These are phyloP conservation scores for Aphodius sticticus DNA, from an alignment of 2,888 invertebrate species.

Conservation along the genomic window DNA sequence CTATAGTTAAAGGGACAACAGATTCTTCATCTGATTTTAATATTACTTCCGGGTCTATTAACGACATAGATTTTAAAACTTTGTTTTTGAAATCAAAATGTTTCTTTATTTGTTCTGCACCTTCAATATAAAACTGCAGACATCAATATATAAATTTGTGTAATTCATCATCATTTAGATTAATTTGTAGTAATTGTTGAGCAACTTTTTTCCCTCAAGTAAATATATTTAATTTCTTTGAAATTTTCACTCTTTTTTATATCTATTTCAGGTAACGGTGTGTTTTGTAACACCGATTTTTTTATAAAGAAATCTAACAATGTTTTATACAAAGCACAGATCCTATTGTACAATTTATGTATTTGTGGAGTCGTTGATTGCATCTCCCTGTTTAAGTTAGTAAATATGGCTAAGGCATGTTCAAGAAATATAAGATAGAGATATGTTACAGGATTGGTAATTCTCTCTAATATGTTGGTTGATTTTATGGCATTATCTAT, in stretches of 20 bases:
- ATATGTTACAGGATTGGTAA: not conserved
- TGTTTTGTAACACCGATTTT: not conserved
- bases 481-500: not conserved
- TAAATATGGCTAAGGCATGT: conserved; percentile 19
- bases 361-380: conserved; percentile 8
- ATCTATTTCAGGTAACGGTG: not conserved
- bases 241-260: not conserved
- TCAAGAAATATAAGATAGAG: conserved; percentile 12
- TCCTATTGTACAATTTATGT: conserved; percentile 16
- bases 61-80: conserved; percentile 5
- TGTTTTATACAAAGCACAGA: conserved; percentile 8
- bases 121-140: conserved; percentile 8
- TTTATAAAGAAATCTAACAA: conserved; percentile 22
- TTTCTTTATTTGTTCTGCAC: conserved; percentile 6
- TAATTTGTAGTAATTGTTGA: not conserved
- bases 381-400: conserved; percentile 16
- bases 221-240: conserved; percentile 4
- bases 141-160: not conserved
- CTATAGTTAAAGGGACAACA: conserved; percentile 13
- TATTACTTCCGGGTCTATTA: conserved; percentile 19
- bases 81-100: not conserved
- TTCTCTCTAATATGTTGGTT: not conserved
- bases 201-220: not conserved
- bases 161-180: conserved; percentile 8
- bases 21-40: conserved; percentile 14